These are phyloP conservation scores for Xenopus borealis DNA, from an alignment of 2,113 vertebrate genomes.

Conservation along the genomic window DNA sequence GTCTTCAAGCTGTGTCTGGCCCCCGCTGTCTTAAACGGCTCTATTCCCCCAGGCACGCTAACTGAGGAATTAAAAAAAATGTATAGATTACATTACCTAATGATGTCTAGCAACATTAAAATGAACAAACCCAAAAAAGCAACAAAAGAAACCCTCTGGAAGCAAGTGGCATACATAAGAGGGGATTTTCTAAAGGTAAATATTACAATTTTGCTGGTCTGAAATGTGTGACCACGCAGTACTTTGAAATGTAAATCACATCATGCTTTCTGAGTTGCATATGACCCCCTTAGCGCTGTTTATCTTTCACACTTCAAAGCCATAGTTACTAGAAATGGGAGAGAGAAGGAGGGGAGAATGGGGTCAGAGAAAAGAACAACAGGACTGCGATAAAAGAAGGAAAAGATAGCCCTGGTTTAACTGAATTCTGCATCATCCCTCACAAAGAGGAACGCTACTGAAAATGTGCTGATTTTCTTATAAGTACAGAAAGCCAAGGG, in stretches of 20 bases:
- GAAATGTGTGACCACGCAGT: constrained; percentile 64
- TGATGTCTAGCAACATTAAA: constrained; percentile 56
- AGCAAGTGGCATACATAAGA: constrained; percentile 53
- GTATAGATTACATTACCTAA: constrained; percentile 61
- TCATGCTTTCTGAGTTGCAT: constrained; percentile 17
- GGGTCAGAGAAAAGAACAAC: constrained; percentile 47
- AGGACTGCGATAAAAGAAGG: constrained; percentile 54
- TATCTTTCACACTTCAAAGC: constrained; percentile 58
- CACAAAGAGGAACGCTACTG: background rate
- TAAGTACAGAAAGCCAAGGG: background rate
- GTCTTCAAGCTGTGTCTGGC: constrained; percentile 48
- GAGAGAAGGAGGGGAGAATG: constrained; percentile 8
- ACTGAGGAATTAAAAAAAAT: constrained; percentile 65
- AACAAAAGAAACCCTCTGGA: constrained; percentile 50
- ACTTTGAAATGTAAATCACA: constrained; percentile 63
- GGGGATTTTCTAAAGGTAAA: constrained; percentile 59
- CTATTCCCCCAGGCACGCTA: constrained; percentile 55
- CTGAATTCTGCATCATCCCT: background rate
- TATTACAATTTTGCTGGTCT: constrained; percentile 65
- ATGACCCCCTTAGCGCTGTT: constrained; percentile 25
- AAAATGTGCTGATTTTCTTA: background rate
- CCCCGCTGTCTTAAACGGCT: constrained; percentile 54
- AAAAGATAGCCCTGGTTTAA: constrained; percentile 48
- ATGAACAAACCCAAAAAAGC: constrained; percentile 50
- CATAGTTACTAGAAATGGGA: constrained; percentile 58